A percentile compares a stretch with the other conserved stretches of the same genome.
Conservation (phyloP, 2,888 invertebrate species). For the Sepioteuthis lessoniana region DNA sequence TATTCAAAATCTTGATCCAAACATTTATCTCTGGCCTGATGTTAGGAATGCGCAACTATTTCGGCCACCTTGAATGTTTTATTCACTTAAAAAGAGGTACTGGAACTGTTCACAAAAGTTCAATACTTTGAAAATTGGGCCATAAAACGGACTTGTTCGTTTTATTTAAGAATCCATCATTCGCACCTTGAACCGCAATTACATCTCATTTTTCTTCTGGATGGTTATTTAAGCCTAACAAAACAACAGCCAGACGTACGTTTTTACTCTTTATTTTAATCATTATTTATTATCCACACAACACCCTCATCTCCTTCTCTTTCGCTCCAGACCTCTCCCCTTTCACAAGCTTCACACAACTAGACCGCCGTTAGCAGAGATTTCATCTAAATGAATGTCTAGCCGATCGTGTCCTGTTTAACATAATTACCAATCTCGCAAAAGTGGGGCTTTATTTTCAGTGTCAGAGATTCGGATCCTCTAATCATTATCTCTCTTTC, state of each 20-base stretch:
- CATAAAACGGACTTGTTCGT: no score
- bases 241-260: neutral
- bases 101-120: no score
- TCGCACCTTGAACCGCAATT: neutral
- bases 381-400: neutral
- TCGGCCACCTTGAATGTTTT: no score
- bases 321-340: neutral
- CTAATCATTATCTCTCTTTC: neutral
- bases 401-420: neutral
- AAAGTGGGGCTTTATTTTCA: neutral
- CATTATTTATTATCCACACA: slow-evolving; percentile 11
- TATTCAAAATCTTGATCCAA: no score
- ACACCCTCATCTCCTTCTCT: neutral
- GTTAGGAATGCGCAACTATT: no score
- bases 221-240: neutral
- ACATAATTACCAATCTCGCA: neutral
- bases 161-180: no score
- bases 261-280: neutral
- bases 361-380: neutral
- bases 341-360: no score
- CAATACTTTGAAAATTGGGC: no score
- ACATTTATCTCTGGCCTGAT: no score
- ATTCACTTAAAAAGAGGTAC: no score
- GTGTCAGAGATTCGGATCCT: neutral
- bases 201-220: neutral